Base-by-base conservation (phyloP, 1,140 invertebrate species). In the Leptopilina clavipes region DNA sequence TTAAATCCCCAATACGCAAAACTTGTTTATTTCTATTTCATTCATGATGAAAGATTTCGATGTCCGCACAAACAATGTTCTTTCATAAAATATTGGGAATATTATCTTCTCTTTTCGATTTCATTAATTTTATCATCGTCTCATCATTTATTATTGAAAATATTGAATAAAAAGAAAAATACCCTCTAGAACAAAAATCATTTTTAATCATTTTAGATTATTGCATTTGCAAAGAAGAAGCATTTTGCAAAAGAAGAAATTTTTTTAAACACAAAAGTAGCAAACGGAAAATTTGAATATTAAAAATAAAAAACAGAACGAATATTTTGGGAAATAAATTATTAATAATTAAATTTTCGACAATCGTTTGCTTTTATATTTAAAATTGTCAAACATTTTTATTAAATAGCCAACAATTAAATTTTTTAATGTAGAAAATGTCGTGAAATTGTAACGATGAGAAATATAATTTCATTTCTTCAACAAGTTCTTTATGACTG, bases 81-180 rank as follows among this genome's bases (percentile, higher is more conserved):
- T 65, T 65, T 65, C 59, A 65, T 65, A 65, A 65, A 31, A 65
- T 22, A 65, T 65, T 31, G 25, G 25, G 59, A 11, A 65, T 31
- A n/a, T 65, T 65, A 11, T 65, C n/a, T 22, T 31, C 59, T 25
- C 0, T 65, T 6, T 7, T 31, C 25, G 6, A 31, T 65, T 37
- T 31, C 14, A n/a, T 31, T n/a, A 65, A n/a, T 17, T 5, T 17
- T 7, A 52, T 52, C 17, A 52, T 17, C 48, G 17, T n/a, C 11
- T n/a, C 14, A 19, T 10, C 59, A 54, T 18, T 17, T 54, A 18
- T 54, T 19, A 19, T 10, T 54, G n/a, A n/a, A n/a, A n/a, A n/a
- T n/a, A n/a, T n/a, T n/a, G n/a, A n/a, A n/a, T n/a, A n/a, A n/a
- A n/a, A n/a, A n/a, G n/a, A n/a, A n/a, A n/a, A n/a, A n/a, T n/a